Base-by-base conservation (phyloP, 1,140 invertebrate genomes). In the Sitobion miscanthi region DNA sequence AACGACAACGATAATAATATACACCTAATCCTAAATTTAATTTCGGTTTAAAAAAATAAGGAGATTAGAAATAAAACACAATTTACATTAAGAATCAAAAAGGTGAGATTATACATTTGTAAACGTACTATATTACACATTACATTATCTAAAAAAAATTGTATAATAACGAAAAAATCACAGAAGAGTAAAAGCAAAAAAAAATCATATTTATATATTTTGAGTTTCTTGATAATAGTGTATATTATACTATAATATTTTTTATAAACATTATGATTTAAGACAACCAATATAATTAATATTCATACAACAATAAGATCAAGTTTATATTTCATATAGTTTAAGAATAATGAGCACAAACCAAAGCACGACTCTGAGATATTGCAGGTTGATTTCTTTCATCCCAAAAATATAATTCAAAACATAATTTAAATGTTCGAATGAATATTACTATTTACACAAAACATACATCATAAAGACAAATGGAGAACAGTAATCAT, bases 151-250 rank as follows among this genome's bases (percentile, higher is more conserved):
- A 93, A 93, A 83, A 92, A 82, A 92, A 54, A 54, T 93, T 85
- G 30, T 92, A 85, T 85, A n/a, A 91, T 82, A 93, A 93, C 82
- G 49, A 93, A 93, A 91, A 85, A 93, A 93, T 93, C 91, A 93
- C 91, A 93, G 91, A 86, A 93, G 49, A 85, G 38, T 85, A 93
- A 42, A 93, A 85, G 49, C 91, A 85, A 54, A 85, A 93, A 83
- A 82, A 23, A 52, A 38, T 47, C 23, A 92, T 85, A 83, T 8
- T 82, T 91, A 83, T 52, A 83, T 52, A 92, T 92, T 42, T 83
- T 92, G 57, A 90, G 42, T 90, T 69, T 45, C 49, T 38, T 89
- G 88, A 89, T 89, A 89, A 62, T 90, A 90, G 45, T 45, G 62
- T 69, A 90, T 42, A 69, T 30, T 90, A 89, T 30, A 42, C 52